Evolutionary conservation across 2,888 invertebrate genomes (phyloP).

Genomic region (Dicyrtoma fusca): DNA sequence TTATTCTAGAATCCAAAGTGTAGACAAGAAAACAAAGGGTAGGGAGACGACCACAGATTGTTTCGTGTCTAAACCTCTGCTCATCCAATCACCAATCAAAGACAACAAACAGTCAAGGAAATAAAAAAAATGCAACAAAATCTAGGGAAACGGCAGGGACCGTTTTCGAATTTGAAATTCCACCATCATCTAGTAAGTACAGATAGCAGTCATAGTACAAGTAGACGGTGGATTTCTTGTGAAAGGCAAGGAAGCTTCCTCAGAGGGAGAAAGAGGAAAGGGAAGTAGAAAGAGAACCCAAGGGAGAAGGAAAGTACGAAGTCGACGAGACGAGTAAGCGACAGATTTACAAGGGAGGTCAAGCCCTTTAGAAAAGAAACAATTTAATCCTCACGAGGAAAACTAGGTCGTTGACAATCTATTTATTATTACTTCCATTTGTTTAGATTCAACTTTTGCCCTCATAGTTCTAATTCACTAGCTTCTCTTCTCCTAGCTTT

Average conservation of each 20-base stretch:
- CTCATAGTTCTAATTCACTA: background rate
- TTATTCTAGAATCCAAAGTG: background rate
- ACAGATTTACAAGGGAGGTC: conserved; percentile 32
- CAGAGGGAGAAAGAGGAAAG: background rate
- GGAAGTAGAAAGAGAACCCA: too few relatives aligned
- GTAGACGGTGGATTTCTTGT: too few relatives aligned
- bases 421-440: conserved; percentile 23
- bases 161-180: background rate
- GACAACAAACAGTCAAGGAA: too few relatives aligned
- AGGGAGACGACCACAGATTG: too few relatives aligned
- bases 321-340: background rate
- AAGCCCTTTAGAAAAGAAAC: conserved; percentile 22
- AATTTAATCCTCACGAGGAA: conserved; percentile 18
- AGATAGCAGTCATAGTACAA: too few relatives aligned
- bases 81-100: too few relatives aligned
- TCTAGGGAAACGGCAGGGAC: too few relatives aligned
- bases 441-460: conserved; percentile 1
- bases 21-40: background rate
- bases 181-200: background rate
- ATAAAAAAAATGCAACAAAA: too few relatives aligned
- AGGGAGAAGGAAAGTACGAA: background rate
- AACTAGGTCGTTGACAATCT: conserved; percentile 21
- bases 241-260: background rate
- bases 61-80: too few relatives aligned
- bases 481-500: background rate